A percentile compares a stretch with the other conserved stretches of the same genome.
Conservation (phyloP, 2,888 invertebrate species). For the Diachrysia chrysitis region DNA sequence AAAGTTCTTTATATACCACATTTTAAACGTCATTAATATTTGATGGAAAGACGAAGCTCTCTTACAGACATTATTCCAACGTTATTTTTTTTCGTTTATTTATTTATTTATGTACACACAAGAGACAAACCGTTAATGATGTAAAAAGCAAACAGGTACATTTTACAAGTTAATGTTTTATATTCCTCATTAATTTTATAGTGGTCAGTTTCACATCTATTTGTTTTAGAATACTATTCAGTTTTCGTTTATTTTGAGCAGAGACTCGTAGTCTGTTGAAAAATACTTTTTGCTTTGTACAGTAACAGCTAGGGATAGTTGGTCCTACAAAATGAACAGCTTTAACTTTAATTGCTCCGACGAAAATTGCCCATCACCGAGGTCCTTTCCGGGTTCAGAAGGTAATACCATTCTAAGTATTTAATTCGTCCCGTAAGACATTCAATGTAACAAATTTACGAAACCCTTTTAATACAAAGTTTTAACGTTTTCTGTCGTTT, state of each 20-base stretch:
- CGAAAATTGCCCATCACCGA: neutral
- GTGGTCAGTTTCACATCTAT: too few relatives aligned
- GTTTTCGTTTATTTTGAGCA: too few relatives aligned
- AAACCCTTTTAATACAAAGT: constrained; percentile 18
- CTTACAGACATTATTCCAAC: neutral
- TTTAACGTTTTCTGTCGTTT: neutral
- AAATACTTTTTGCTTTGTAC: neutral
- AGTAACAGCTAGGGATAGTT: neutral
- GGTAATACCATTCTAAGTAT: neutral
- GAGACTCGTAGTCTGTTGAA: too few relatives aligned
- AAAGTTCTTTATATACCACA: neutral
- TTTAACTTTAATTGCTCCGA: neutral
- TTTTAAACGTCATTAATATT: neutral
- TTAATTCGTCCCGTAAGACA: neutral
- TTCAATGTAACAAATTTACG: constrained; percentile 11
- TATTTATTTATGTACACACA: too few relatives aligned
- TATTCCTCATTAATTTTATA: neutral
- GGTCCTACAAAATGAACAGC: neutral
- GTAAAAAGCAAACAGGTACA: too few relatives aligned
- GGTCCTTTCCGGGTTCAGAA: neutral
- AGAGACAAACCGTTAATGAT: too few relatives aligned
- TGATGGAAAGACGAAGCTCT: neutral
- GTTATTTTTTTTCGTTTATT: neutral
- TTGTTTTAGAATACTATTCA: too few relatives aligned
- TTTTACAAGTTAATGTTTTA: too few relatives aligned